Percentiles rank a stretch among this genome's conserved stretches.
Evolutionary conservation across 2,797 vertebrate genomes (phyloP).

Genomic region (Eulemur mongoz): DNA sequence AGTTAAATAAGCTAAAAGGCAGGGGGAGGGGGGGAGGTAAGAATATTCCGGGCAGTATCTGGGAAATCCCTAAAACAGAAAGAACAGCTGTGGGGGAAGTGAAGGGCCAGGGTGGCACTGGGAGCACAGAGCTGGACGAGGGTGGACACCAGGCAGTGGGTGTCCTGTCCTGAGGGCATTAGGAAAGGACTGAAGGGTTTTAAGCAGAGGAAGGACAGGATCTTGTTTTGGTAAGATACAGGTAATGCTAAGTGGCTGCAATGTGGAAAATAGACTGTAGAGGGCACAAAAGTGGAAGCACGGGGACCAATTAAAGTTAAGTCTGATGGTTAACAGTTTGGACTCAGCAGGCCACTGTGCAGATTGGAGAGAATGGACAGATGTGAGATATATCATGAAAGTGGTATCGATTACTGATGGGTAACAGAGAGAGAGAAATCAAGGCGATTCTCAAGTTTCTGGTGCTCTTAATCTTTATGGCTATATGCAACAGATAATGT

Average conservation of each 20-base stretch:
- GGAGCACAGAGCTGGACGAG: neutral
- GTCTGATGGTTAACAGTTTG: neutral
- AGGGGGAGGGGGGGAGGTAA: accelerated
- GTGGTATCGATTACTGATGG: neutral
- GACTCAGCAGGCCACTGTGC: neutral
- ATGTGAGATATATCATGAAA: neutral
- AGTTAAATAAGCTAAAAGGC: neutral
- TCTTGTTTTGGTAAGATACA: neutral
- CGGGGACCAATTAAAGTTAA: neutral
- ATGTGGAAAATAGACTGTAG: neutral
- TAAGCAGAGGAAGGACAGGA: neutral
- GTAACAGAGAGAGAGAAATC: neutral
- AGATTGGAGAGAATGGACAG: neutral
- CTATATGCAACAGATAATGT: neutral
- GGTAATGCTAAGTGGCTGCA: neutral
- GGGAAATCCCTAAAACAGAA: neutral
- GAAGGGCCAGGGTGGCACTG: neutral
- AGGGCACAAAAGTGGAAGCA: neutral
- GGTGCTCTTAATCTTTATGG: neutral
- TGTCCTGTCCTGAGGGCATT: neutral
- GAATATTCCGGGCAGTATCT: neutral
- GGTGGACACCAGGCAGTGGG: no score
- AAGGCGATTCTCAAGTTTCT: neutral
- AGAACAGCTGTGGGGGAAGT: neutral
- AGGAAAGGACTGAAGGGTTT: neutral